Evolutionary conservation across 2,797 vertebrate species (phyloP), one percentile per base, ranked within the genome.

Genomic region (Xyrichtys novacula): DNA sequence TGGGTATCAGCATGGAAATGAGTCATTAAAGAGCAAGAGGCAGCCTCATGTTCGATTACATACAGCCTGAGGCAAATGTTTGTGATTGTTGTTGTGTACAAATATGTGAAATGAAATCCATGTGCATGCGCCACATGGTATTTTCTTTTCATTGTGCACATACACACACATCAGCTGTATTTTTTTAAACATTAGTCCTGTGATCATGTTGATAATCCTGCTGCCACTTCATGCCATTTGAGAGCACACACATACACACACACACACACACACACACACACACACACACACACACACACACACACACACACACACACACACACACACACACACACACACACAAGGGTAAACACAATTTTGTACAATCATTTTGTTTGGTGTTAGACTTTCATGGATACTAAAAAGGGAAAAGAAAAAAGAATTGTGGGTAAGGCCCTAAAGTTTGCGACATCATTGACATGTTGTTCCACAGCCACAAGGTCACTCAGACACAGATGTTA

Each of bases 1-100:
- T 83, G 73, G 57, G 12, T 84, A 69, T 85, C 59, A 46, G 67
- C 54, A 73, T 78, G 42, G 56, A 81, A 84, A 85, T 81, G 39
- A 82, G 66, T 77, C 63, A 76, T 86, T 80, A 54, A 52, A 64
- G 71, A 68, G 72, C 42, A 65, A 70, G 44, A 71, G 26, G 75
- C 75, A 84, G 78, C 86, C 75, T 82, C 0, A 16, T 65, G 42
- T 88, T 80, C 39, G 16, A 73, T 80, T 74, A 54, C 65, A 76
- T 26, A 65, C 59, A 70, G 66, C 81, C 81, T 0, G 40, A 19
- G 44, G 76, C 47, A 43, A 48, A 40, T 58, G 46, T 14, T 36
- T 39, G 46, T 62, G 59, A 40, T 55, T 49, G 52, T n/a, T 39
- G 23, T 29, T 46, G 66, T 40, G 26, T 44, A 31, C 4, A 12